These are phyloP conservation scores for Oceanites oceanicus DNA, from an alignment of 2,113 vertebrate species.

Conservation along the genomic window DNA sequence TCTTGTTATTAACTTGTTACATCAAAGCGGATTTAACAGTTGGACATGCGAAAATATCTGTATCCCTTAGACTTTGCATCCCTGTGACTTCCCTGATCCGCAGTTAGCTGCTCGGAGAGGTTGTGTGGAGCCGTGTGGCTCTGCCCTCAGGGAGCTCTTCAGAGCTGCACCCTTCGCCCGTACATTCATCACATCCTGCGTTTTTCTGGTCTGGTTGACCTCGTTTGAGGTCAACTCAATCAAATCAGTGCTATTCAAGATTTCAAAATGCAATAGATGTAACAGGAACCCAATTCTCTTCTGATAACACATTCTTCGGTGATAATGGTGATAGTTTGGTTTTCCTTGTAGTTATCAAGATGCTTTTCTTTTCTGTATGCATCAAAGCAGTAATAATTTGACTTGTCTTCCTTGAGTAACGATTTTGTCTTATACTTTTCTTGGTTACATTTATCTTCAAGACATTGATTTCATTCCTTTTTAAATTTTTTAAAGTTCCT, in stretches of 20 bases:
- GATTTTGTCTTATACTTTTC: slow-evolving; percentile 28
- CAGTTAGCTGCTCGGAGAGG: background rate
- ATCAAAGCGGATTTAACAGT: background rate
- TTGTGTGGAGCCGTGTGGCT: background rate
- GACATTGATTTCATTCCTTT: slow-evolving; percentile 25
- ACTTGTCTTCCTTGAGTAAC: slow-evolving; percentile 40
- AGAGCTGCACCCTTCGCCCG: background rate
- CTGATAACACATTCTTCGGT: slow-evolving; percentile 19
- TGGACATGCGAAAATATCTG: background rate
- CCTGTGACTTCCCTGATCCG: background rate
- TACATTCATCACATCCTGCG: background rate
- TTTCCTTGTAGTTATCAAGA: slow-evolving; percentile 20
- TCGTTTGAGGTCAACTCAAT: background rate
- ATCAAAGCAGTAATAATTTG: slow-evolving; percentile 20
- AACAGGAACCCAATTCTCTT: background rate
- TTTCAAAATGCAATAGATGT: background rate
- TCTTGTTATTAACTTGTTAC: background rate
- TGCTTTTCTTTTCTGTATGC: slow-evolving; percentile 12
- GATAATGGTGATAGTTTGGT: background rate
- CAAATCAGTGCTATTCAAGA: background rate
- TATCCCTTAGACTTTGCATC: background rate
- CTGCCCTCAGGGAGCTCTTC: background rate
- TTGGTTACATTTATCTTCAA: slow-evolving; percentile 15
- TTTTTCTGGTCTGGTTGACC: background rate
- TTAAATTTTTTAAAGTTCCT: background rate